Base-by-base conservation (phyloP, 1,140 invertebrate species). In the Apis florea region DNA sequence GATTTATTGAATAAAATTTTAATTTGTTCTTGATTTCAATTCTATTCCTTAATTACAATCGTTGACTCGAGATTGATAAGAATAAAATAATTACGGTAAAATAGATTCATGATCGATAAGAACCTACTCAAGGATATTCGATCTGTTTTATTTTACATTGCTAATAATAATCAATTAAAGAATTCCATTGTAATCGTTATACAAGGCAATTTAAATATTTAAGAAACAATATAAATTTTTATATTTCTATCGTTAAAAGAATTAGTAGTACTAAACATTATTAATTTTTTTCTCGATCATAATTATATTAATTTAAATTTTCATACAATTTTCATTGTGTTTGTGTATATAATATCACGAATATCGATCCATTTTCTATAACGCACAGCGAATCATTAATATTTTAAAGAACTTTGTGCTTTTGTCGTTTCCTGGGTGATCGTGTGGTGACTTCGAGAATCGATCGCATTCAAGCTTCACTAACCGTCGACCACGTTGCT, bases 391-490 rank as follows among this genome's bases (percentile, higher is more conserved):
- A 31, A 53, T 54, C 26, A 49, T 31, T 51, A 24, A 15, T 19
- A 24, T 12, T 12, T 31, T 13, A 54, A 80, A 54, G 17, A 59
- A 74, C 61, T 74, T 80, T 66, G 31, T 15, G 70, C 51, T 74
- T 80, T 80, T 47, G 59, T 74, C 71, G 59, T 56, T 31, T 73
- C 10, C 26, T 15, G 5, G 15, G 47, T n/a, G 61, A 74, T 80
- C 70, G 78, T 80, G 49, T 56, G 73, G 56, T 31, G 79, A 82
- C 72, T 81, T 61, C 6, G 40, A 9, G 54, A 51, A 76, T 58
- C 54, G 79, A 68, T 59, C 31, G 54, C 19, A n/a, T 24, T 68
- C 17, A 8, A 61, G n/a, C 6, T 68, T 49, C 66, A 10, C 19
- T 40, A 12, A 47, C 56, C 26, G 53, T 26, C n/a, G 24, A n/a